These are phyloP conservation scores for Mantis religiosa DNA, from an alignment of 2,888 invertebrate genomes.

Conservation along the genomic window DNA sequence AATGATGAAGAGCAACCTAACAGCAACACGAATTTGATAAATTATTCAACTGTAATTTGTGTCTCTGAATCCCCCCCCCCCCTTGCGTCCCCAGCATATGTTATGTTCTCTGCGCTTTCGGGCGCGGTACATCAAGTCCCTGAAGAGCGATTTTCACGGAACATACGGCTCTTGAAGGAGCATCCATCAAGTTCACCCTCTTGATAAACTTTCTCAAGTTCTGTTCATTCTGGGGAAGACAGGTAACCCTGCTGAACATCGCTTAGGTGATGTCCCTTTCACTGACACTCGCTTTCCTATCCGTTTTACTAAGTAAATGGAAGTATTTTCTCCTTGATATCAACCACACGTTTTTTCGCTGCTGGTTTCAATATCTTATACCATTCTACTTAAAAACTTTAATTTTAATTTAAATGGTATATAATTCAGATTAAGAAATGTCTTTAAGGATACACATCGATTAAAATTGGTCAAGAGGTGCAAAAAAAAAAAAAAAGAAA, in stretches of 20 bases:
- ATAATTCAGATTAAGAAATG: too few relatives aligned
- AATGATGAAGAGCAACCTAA: neutral
- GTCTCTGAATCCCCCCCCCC: neutral
- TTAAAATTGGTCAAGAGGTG: too few relatives aligned
- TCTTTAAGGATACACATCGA: too few relatives aligned
- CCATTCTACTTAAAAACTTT: too few relatives aligned
- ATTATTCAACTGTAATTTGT: neutral
- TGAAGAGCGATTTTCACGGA: neutral
- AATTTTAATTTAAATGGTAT: too few relatives aligned
- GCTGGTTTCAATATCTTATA: too few relatives aligned
- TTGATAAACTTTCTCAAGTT: neutral
- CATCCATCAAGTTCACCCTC: neutral
- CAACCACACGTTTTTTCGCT: too few relatives aligned
- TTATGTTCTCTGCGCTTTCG: neutral
- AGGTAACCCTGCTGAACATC: neutral
- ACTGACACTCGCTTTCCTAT: too few relatives aligned
- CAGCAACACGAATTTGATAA: neutral
- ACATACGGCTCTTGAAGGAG: neutral
- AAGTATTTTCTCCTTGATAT: too few relatives aligned
- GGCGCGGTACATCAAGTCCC: neutral
- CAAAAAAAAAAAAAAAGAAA: too few relatives aligned
- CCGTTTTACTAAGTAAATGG: too few relatives aligned
- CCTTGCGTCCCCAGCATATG: neutral
- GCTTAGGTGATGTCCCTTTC: neutral
- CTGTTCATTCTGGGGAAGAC: neutral